Conservation (phyloP, 2,888 invertebrate genomes). For the Chironomus tentans region DNA sequence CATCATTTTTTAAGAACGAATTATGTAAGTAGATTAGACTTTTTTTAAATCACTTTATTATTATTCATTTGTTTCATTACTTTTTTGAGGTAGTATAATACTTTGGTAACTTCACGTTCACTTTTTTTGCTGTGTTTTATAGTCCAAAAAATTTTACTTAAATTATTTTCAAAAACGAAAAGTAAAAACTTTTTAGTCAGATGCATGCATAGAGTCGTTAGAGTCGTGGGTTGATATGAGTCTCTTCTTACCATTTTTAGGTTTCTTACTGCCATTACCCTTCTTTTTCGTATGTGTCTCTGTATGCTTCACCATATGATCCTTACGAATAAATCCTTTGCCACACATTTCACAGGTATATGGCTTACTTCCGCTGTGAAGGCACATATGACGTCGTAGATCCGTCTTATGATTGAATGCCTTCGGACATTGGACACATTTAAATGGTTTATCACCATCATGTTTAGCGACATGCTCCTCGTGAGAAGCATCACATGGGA, state of each 20-base stretch:
- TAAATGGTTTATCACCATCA: conserved; percentile 74
- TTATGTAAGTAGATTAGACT: not conserved
- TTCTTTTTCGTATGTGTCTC: conserved; percentile 54
- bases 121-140: not conserved
- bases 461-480: conserved; percentile 69
- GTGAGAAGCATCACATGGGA: conserved; percentile 60
- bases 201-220: conserved; percentile 13
- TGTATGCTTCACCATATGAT: conserved; percentile 82
- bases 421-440: conserved; percentile 76
- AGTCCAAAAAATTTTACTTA: not conserved
- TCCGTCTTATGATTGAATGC: conserved; percentile 89
- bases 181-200: not conserved
- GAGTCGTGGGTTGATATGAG: not conserved
- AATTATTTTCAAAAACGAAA: not conserved
- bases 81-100: not conserved
- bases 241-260: conserved; percentile 13
- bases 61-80: not conserved
- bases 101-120: conserved; percentile 20
- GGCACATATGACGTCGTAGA: conserved; percentile 73
- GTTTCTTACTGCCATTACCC: not conserved
- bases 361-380: conserved; percentile 79
- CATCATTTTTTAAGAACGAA: not conserved
- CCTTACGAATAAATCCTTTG: conserved; percentile 82
- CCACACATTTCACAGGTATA: conserved; percentile 71
- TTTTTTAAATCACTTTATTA: not conserved